Conservation (phyloP, 1,140 invertebrate genomes). For the Steinernema feltiae region DNA sequence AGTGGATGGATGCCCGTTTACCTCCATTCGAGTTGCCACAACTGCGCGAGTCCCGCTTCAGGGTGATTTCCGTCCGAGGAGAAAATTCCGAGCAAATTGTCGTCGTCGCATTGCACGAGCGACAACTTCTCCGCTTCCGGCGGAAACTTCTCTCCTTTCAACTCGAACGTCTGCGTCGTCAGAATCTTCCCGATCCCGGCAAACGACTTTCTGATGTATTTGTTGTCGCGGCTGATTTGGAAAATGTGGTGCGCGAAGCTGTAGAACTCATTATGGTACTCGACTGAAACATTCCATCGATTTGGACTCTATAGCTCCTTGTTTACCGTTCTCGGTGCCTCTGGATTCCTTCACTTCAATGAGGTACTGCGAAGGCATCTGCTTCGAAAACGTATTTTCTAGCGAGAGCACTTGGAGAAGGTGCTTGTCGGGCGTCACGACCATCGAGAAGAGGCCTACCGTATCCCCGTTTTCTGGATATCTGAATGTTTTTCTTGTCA, state of each 20-base stretch:
- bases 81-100: background rate
- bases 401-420: background rate
- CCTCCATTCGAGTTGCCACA: background rate
- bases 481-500: background rate
- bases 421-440: background rate
- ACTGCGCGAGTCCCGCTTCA: background rate
- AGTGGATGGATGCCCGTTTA: background rate
- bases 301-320: background rate
- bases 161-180: background rate
- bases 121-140: background rate
- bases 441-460: background rate
- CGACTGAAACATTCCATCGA: background rate
- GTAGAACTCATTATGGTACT: background rate
- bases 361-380: slow-evolving; percentile 2
- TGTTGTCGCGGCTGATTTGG: background rate
- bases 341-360: background rate
- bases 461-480: background rate
- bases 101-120: background rate
- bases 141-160: background rate
- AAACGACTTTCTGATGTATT: background rate
- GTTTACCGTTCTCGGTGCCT: background rate
- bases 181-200: slow-evolving; percentile 1
- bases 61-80: background rate
- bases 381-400: background rate
- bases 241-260: slow-evolving; percentile 4